phyloP scores from a whole-genome alignment of 2,888 invertebrate species.

The Synergus gifuensis region DNA sequence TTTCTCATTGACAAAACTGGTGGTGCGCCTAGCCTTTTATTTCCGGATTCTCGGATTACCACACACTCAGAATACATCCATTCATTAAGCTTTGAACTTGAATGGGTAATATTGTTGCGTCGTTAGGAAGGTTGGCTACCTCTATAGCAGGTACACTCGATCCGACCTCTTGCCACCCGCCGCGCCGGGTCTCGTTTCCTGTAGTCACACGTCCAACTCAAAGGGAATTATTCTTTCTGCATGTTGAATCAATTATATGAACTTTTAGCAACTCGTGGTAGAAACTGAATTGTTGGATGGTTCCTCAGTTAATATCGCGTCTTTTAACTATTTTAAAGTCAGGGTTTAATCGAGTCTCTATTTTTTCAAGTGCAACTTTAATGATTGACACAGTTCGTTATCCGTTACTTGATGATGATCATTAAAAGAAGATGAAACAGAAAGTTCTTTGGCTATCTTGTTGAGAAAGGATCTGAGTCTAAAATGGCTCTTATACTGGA shows the following conservation, averaged over 20 bases:
- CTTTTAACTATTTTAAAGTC: neutral
- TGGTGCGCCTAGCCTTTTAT: constrained; percentile 1
- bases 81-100: constrained; percentile 71
- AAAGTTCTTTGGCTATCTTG: neutral
- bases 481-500: neutral
- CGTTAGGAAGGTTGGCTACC: constrained; percentile 63
- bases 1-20: neutral
- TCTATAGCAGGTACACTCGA: neutral
- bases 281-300: neutral
- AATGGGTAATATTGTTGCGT: constrained; percentile 74
- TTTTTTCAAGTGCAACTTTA: neutral
- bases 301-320: neutral
- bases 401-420: neutral
- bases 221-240: neutral
- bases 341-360: neutral
- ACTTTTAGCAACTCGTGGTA: neutral
- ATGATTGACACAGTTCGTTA: neutral
- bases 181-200: constrained; percentile 15
- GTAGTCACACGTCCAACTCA: constrained; percentile 39
- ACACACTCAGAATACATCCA: constrained; percentile 65
- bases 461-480: neutral
- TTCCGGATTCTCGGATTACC: constrained; percentile 54
- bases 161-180: neutral
- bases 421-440: neutral
- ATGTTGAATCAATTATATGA: neutral